Conservation (phyloP, 2,113 vertebrate genomes). For the Platycercus adscitus region DNA sequence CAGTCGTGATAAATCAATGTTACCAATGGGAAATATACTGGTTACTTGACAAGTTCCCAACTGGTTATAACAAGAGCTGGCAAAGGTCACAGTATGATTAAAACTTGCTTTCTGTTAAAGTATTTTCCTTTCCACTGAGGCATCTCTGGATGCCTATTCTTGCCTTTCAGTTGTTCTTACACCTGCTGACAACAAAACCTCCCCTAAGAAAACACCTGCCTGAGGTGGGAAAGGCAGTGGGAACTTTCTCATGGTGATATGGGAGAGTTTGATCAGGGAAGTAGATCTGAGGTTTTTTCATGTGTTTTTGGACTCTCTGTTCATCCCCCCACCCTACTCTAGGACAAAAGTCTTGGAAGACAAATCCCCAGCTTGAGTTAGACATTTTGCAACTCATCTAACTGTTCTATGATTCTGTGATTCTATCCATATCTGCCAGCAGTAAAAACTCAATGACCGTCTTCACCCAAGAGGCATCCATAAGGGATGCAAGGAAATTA, state of each 20-base stretch:
- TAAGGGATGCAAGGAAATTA: background rate
- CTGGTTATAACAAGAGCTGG: background rate
- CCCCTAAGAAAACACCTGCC: slow-evolving; percentile 28
- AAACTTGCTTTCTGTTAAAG: background rate
- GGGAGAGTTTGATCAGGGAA: background rate
- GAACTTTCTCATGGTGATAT: background rate
- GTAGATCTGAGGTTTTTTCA: background rate
- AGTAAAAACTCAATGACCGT: background rate
- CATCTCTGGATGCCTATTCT: background rate
- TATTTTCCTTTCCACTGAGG: background rate
- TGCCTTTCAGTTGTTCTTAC: background rate
- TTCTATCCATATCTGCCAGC: background rate
- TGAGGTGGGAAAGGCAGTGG: fast-evolving
- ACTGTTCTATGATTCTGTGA: background rate
- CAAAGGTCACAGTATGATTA: background rate
- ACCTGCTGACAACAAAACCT: background rate
- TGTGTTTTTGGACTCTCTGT: background rate
- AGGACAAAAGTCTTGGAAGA: background rate
- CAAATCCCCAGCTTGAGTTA: background rate
- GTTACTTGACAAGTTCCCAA: background rate
- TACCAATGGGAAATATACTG: background rate
- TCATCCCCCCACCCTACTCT: background rate
- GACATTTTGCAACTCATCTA: background rate
- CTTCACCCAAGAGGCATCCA: background rate
- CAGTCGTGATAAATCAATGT: background rate